Conservation (phyloP, 2,888 invertebrate genomes). For the Macrophya annulata region DNA sequence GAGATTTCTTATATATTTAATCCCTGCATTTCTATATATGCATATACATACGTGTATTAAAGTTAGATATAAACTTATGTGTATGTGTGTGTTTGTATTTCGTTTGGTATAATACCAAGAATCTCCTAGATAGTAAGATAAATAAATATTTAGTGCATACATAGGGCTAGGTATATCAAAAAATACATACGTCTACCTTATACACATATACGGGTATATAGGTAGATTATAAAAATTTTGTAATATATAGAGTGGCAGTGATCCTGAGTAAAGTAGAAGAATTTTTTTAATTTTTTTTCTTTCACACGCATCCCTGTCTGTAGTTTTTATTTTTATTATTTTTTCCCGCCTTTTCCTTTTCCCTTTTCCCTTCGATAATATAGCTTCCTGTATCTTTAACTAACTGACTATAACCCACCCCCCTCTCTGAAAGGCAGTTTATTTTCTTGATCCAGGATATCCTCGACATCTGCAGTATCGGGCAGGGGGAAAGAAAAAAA, state of each 20-base stretch:
- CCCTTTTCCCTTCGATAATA: constrained; percentile 15
- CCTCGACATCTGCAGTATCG: constrained; percentile 31
- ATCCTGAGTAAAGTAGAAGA: too few relatives aligned
- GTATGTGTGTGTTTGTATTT: neutral
- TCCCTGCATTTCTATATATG: neutral
- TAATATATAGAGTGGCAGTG: neutral
- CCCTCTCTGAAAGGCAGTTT: neutral
- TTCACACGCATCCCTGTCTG: neutral
- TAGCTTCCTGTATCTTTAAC: constrained; percentile 29
- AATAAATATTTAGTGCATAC: neutral
- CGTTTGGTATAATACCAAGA: neutral
- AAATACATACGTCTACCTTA: neutral
- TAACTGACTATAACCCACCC: neutral
- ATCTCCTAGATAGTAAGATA: constrained; percentile 1
- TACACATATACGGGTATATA: neutral
- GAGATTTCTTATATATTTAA: constrained; percentile 2
- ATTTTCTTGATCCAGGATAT: constrained; percentile 52
- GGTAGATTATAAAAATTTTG: neutral
- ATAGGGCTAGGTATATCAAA: neutral
- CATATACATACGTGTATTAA: neutral
- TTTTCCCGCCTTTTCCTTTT: neutral
- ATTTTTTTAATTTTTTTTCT: too few relatives aligned
- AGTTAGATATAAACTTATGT: neutral
- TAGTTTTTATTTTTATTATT: neutral
- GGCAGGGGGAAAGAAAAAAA: neutral